A percentile compares a stretch with the other conserved stretches of the same genome.
These are phyloP conservation scores for Rhinoptilus africanus DNA, from an alignment of 2,113 vertebrate species.

Conservation along the genomic window DNA sequence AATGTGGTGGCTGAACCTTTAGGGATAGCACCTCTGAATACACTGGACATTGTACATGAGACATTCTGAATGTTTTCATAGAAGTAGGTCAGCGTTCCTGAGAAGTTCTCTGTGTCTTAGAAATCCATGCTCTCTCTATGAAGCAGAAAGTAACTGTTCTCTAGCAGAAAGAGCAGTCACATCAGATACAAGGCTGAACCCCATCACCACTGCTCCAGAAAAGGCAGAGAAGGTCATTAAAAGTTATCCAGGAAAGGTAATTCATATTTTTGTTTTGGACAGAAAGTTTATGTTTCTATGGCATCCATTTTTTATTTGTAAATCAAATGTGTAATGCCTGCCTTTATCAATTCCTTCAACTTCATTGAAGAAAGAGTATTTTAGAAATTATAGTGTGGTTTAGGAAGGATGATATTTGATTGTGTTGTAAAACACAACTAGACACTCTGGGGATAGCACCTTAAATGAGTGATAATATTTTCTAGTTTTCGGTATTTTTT, in stretches of 20 bases:
- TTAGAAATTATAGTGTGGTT: neutral
- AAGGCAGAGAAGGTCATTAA: neutral
- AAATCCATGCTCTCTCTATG: neutral
- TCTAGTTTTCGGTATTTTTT: neutral
- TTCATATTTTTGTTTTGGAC: neutral
- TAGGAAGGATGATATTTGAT: neutral
- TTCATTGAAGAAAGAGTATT: neutral
- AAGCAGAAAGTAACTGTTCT: neutral
- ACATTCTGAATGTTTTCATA: neutral
- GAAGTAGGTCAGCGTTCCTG: neutral
- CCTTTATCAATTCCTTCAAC: neutral
- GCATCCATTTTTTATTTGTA: neutral
- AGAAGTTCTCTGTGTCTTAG: neutral
- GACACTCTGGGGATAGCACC: neutral
- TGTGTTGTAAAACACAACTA: neutral
- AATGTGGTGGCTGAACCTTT: neutral
- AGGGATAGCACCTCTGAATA: neutral
- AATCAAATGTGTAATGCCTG: neutral
- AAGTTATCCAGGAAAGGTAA: neutral
- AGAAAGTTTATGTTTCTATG: neutral
- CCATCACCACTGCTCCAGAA: neutral
- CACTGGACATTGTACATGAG: neutral
- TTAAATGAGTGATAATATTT: neutral
- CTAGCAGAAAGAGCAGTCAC: neutral
- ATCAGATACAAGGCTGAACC: neutral